These are phyloP conservation scores for Takifugu flavidus DNA, from an alignment of 2,113 vertebrate species.

Conservation along the genomic window DNA sequence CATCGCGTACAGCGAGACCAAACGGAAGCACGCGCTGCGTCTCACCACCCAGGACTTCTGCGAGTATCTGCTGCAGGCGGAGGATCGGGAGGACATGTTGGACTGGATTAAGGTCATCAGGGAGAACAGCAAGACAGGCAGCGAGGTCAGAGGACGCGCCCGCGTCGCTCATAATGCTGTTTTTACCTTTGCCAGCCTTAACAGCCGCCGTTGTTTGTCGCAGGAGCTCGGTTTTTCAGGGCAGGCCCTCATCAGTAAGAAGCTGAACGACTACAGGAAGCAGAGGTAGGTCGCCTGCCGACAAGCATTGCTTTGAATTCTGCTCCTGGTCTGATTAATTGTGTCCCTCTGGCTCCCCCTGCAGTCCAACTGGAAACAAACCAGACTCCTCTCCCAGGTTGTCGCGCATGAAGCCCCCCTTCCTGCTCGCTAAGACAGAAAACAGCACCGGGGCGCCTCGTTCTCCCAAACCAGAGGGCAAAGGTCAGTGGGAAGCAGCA, in stretches of 20 bases:
- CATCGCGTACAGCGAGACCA: slow-evolving; percentile 98
- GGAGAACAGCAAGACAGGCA: slow-evolving; percentile 94
- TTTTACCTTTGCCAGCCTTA: neutral
- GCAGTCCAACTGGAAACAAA: slow-evolving; percentile 85
- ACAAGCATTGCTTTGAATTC: neutral
- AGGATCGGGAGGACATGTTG: slow-evolving; percentile 96
- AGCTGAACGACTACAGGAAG: slow-evolving; percentile 95
- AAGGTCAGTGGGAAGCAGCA: slow-evolving; percentile 73
- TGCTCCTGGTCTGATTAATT: neutral
- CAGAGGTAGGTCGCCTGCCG: slow-evolving; percentile 65
- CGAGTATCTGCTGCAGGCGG: slow-evolving; percentile 97
- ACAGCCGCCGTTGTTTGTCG: neutral
- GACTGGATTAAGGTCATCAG: slow-evolving; percentile 94
- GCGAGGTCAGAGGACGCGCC: slow-evolving; percentile 80
- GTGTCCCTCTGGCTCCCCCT: slow-evolving; percentile 32
- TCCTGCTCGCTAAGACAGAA: slow-evolving; percentile 81
- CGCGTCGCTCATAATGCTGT: neutral
- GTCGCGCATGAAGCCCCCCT: slow-evolving; percentile 84
- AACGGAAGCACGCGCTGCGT: slow-evolving; percentile 91
- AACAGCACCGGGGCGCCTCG: slow-evolving; percentile 65
- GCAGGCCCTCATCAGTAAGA: slow-evolving; percentile 96
- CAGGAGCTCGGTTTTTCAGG: slow-evolving; percentile 92
- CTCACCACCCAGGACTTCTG: slow-evolving; percentile 97
- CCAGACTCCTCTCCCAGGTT: slow-evolving; percentile 91
- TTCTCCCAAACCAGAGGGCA: slow-evolving; percentile 83